Conservation (phyloP, 2,797 vertebrate genomes). For the Cheirogaleus major region DNA sequence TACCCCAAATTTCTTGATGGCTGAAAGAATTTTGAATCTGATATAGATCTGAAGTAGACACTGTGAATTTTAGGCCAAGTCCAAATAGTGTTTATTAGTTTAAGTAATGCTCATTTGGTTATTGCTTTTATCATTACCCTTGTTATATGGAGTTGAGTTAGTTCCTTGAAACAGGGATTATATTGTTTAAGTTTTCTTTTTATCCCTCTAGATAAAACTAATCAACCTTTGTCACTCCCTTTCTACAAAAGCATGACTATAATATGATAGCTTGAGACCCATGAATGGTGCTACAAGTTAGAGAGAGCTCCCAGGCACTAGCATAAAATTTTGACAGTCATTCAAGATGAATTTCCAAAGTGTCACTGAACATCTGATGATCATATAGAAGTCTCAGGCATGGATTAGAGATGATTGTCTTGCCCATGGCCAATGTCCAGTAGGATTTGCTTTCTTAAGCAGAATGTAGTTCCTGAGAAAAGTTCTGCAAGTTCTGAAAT, state of each 20-base stretch:
- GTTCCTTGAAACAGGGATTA: not conserved
- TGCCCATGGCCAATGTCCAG: not conserved
- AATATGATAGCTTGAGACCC: not conserved
- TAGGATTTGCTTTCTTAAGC: conserved; percentile 10
- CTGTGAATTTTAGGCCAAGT: not conserved
- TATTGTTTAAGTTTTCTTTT: not conserved
- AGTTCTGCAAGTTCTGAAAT: not conserved
- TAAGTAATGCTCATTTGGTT: not conserved
- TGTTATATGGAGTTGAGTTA: not conserved
- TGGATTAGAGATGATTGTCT: not conserved
- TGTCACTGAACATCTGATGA: not conserved
- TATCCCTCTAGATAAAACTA: not conserved
- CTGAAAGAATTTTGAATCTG: not conserved
- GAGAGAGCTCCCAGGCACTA: not conserved
- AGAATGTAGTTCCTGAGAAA: not conserved
- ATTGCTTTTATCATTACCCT: not conserved
- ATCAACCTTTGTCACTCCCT: not conserved
- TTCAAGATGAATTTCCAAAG: not conserved
- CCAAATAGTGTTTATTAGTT: not conserved
- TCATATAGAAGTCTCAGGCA: not conserved
- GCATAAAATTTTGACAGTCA: not conserved
- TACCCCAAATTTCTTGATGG: not conserved
- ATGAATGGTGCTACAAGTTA: not conserved
- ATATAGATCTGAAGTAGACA: not conserved
- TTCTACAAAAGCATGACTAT: not conserved